These are phyloP conservation scores for Galerucella nymphaeae DNA, from an alignment of 2,888 invertebrate genomes.

Conservation along the genomic window DNA sequence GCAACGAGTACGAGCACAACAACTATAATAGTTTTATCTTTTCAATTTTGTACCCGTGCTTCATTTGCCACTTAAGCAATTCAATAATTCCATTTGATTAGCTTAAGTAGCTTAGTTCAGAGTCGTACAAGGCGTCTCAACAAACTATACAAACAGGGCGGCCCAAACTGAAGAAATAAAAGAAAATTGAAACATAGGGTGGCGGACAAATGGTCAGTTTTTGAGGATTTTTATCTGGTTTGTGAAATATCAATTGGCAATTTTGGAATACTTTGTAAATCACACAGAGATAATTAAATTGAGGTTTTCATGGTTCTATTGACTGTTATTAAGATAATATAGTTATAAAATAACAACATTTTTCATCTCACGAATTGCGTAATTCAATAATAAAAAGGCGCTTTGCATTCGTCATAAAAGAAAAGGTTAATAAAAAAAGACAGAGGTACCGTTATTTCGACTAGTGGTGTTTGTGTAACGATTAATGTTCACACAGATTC, in stretches of 20 bases:
- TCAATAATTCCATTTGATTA: background rate
- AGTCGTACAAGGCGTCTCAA: background rate
- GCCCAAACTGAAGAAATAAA: background rate
- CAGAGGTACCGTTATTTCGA: constrained; percentile 41
- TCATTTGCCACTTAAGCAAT: background rate
- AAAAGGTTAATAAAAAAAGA: constrained; percentile 27
- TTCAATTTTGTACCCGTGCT: background rate
- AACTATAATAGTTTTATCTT: background rate
- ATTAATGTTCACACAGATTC: constrained; percentile 62
- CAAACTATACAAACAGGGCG: background rate
- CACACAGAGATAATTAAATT: too few relatives aligned
- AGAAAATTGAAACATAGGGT: background rate
- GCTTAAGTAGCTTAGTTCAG: background rate
- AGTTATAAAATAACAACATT: too few relatives aligned
- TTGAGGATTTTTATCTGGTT: too few relatives aligned
- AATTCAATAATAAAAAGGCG: constrained; percentile 13
- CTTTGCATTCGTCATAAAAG: constrained; percentile 6
- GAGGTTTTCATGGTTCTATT: too few relatives aligned
- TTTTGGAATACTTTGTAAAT: too few relatives aligned
- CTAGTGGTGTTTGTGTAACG: constrained; percentile 55
- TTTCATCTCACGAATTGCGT: background rate
- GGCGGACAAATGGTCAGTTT: too few relatives aligned
- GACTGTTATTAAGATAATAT: too few relatives aligned
- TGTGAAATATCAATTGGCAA: too few relatives aligned
- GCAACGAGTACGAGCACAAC: background rate